Conservation (phyloP, 2,888 invertebrate genomes). For the Leptinotarsa haldemani region DNA sequence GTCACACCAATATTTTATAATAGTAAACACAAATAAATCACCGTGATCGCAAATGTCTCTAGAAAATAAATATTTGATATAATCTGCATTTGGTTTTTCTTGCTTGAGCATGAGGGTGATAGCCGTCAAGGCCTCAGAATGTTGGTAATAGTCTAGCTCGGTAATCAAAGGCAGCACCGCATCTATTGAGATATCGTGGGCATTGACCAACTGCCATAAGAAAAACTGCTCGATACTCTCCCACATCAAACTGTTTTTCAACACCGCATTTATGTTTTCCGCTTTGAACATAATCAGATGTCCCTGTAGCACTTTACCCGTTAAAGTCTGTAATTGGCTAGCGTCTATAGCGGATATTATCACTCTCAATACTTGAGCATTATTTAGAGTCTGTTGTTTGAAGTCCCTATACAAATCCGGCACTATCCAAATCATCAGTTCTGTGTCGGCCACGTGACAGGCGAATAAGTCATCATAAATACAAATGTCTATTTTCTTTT, state of each 20-base stretch:
- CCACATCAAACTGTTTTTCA: conserved; percentile 90
- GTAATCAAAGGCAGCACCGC: conserved; percentile 83
- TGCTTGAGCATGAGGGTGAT: conserved; percentile 91
- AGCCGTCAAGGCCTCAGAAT: conserved; percentile 93
- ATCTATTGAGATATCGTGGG: conserved; percentile 94
- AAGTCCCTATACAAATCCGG: conserved; percentile 94
- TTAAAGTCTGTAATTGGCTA: conserved; percentile 87
- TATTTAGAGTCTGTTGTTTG: conserved; percentile 87
- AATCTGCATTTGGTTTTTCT: conserved; percentile 88
- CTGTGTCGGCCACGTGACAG: conserved; percentile 90
- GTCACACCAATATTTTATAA: conserved; percentile 94
- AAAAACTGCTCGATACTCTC: conserved; percentile 98
- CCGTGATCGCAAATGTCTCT: conserved; percentile 67
- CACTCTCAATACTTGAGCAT: conserved; percentile 87
- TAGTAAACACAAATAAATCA: conserved; percentile 91
- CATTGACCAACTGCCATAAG: conserved; percentile 95
- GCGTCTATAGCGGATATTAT: conserved; percentile 93
- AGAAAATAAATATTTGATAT: conserved; percentile 85
- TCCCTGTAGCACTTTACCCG: conserved; percentile 80
- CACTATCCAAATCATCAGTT: conserved; percentile 90
- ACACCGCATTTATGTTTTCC: conserved; percentile 79
- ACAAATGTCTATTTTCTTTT: conserved; percentile 79
- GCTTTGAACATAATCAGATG: conserved; percentile 85
- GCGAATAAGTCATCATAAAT: conserved; percentile 86
- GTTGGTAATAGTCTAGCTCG: conserved; percentile 83